Conservation (phyloP, 2,113 vertebrate species). For the Tychaedon coryphoeus region DNA sequence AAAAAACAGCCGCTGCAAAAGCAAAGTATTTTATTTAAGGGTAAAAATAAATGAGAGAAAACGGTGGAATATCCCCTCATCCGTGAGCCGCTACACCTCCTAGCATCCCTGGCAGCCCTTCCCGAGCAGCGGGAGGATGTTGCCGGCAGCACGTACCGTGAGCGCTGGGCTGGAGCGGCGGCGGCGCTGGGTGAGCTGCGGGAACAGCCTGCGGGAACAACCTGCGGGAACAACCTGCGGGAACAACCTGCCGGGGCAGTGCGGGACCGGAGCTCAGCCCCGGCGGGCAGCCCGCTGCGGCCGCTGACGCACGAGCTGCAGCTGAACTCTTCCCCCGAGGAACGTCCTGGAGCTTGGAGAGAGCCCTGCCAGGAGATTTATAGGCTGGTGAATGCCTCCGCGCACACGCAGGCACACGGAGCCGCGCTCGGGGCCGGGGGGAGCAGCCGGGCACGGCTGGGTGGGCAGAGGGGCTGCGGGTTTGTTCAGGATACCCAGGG, state of each 20-base stretch:
- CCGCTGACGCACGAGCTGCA: constrained; percentile 72
- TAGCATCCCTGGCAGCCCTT: neutral
- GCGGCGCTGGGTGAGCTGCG: constrained; percentile 60
- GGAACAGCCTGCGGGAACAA: constrained; percentile 70
- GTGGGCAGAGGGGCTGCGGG: neutral
- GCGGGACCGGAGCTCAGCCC: constrained; percentile 34
- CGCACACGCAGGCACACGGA: neutral
- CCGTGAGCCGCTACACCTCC: neutral
- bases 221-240: constrained; percentile 49
- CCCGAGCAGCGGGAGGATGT: neutral
- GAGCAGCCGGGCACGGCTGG: neutral
- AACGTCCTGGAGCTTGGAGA: constrained; percentile 46
- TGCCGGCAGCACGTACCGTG: constrained; percentile 69
- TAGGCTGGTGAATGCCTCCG: constrained; percentile 22
- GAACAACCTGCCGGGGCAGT: constrained; percentile 66
- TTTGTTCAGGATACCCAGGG: neutral
- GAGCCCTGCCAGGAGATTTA: constrained; percentile 56
- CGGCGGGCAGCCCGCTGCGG: constrained; percentile 53
- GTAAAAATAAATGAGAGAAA: no score
- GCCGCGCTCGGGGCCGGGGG: neutral
- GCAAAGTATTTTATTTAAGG: neutral
- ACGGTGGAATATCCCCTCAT: neutral
- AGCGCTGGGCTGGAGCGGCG: constrained; percentile 32
- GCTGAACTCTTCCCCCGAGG: constrained; percentile 67
- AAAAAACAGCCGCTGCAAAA: neutral